Conservation (phyloP, 2,113 vertebrate genomes). For the Alethe diademata region DNA sequence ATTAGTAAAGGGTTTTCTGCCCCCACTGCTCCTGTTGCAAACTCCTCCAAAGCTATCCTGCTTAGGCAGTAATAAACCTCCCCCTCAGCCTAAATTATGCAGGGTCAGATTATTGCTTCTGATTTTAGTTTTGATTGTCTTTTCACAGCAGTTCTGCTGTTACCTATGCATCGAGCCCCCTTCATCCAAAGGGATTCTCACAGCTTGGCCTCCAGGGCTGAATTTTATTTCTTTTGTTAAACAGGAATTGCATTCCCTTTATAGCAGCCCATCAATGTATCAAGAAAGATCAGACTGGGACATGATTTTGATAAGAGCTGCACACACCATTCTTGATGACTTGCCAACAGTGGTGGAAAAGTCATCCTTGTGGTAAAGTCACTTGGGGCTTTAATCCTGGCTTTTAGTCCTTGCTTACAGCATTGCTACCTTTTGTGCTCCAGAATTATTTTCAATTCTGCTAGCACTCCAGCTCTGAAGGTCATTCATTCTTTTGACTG, state of each 20-base stretch:
- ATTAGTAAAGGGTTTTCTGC: background rate
- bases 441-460: background rate
- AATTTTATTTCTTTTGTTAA: background rate
- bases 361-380: background rate
- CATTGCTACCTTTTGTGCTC: background rate
- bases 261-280: background rate
- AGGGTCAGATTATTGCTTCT: background rate
- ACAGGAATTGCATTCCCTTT: background rate
- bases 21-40: background rate
- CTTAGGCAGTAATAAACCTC: background rate
- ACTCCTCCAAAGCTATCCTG: background rate
- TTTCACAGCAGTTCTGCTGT: background rate
- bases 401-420: background rate
- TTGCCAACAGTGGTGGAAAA: background rate
- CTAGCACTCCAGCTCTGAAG: background rate
- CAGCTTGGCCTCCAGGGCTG: background rate
- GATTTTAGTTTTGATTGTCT: background rate
- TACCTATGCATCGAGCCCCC: fast-evolving
- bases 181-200: background rate
- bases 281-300: background rate
- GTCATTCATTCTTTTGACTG: background rate
- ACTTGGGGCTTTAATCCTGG: background rate
- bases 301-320: background rate
- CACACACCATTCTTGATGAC: background rate
- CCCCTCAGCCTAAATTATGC: background rate